These are phyloP conservation scores for Echinometra lucunter DNA, from an alignment of 53 echinoderm and acorn worm species.

Conservation along the genomic window DNA sequence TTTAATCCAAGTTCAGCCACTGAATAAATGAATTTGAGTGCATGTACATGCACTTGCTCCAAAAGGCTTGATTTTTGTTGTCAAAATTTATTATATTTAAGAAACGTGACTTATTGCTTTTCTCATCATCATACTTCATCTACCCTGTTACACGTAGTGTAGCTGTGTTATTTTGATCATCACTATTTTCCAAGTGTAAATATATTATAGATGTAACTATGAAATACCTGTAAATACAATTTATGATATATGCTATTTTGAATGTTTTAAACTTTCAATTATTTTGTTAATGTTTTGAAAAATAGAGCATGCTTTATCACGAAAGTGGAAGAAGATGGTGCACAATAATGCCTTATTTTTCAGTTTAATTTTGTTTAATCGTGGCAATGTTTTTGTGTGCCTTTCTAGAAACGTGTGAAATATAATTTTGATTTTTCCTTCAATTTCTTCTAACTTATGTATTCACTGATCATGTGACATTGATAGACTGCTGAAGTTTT, in stretches of 20 bases:
- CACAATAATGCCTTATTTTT: slow-evolving; percentile 63
- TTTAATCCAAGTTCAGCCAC: too few species aligned
- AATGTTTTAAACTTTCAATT: slow-evolving; percentile 32
- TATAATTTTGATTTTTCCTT: slow-evolving; percentile 10
- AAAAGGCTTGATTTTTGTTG: too few species aligned
- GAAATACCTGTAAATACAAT: slow-evolving; percentile 59
- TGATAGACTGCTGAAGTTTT: slow-evolving; percentile 20
- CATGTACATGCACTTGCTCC: too few species aligned
- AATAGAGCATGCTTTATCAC: slow-evolving; percentile 56
- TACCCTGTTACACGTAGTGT: neutral
- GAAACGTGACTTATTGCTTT: neutral
- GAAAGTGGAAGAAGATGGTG: slow-evolving; percentile 35
- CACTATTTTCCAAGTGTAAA: neutral
- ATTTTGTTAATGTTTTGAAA: slow-evolving; percentile 46
- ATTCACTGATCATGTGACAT: slow-evolving; percentile 39
- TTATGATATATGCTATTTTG: slow-evolving; percentile 52
- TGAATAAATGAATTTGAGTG: too few species aligned
- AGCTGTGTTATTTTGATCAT: neutral
- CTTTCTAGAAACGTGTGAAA: slow-evolving; percentile 10
- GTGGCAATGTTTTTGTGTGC: slow-evolving; percentile 62
- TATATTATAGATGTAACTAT: slow-evolving; percentile 1
- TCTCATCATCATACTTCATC: neutral
- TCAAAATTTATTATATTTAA: neutral
- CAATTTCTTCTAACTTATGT: neutral
- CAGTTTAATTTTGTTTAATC: slow-evolving; percentile 45